Base-by-base conservation (phyloP, 2,888 invertebrate species). In the Thera obeliscata region DNA sequence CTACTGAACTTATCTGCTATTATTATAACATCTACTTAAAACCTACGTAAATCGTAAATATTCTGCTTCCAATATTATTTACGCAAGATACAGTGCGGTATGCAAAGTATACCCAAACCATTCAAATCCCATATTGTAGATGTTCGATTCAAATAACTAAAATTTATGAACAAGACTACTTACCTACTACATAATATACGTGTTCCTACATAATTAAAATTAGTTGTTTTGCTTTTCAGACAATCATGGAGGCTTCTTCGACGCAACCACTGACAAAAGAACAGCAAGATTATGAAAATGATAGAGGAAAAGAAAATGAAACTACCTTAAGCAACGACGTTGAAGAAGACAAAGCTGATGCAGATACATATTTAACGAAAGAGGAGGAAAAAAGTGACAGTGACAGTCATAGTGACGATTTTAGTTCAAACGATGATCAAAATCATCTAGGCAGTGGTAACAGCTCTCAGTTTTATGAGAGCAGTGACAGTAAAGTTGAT, bases 381-480 rank as follows among this genome's bases (percentile, higher is more conserved):
- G 88, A 86, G 78, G 85, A 87, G 69, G 89, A 88, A 74, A 91
- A 91, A 81, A 78, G 86, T 87, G 91, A 92, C 69, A 91, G 88
- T 89, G 91, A 91, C 74, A 81, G 78, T 81, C 89, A 87, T 76
- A 90, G 90, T 88, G 91, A 90, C 73, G 88, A 91, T 72, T 81
- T 87, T 81, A 90, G 83, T 78, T 87, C 84, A 78, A 88, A 87
- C 81, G 87, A 90, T 78, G 91, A 91, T 83, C 91, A 89, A 86
- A 90, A 78, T 79, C 83, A 87, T 84, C 76, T 85, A 77, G 87
- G 85, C 79, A 86, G 81, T 83, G 86, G 81, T 81, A 86, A 80
- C 76, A 88, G 83, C 83, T 93, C 92, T 91, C 91, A 90, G 87
- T 93, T 92, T 87, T 93, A 92, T 91, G 93, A 92, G 91, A 89